Evolutionary conservation across 2,113 vertebrate genomes (phyloP).

Genomic region (Nanorana parkeri): DNA sequence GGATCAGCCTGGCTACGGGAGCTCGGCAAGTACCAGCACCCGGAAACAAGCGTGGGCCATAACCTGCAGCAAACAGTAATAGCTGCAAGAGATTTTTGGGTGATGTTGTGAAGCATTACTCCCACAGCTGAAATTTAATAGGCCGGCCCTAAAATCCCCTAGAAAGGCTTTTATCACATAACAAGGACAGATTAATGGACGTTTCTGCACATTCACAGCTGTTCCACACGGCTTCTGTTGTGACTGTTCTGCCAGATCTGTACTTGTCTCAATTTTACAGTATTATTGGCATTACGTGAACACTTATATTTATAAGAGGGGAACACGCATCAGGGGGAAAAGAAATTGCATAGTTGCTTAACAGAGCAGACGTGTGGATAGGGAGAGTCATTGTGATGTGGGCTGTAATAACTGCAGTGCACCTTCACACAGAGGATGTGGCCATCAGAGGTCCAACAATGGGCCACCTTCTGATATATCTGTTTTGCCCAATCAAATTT

Average conservation of each 20-base stretch:
- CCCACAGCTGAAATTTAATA: too few species aligned
- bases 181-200: too few species aligned
- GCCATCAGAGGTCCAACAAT: neutral
- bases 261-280: conserved; percentile 12
- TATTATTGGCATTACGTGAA: neutral
- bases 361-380: neutral
- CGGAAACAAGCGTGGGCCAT: too few species aligned
- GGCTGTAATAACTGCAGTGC: neutral
- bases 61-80: too few species aligned
- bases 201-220: neutral
- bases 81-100: too few species aligned
- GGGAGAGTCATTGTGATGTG: neutral
- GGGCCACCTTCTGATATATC: too few species aligned
- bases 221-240: neutral
- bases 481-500: too few species aligned
- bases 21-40: too few species aligned
- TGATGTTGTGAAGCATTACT: too few species aligned
- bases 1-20: too few species aligned
- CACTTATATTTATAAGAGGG: neutral
- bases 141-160: too few species aligned
- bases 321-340: neutral
- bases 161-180: too few species aligned
- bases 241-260: neutral
- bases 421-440: neutral
- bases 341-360: conserved; percentile 13